Conservation (phyloP, 2,888 invertebrate genomes). For the Myopa testacea region DNA sequence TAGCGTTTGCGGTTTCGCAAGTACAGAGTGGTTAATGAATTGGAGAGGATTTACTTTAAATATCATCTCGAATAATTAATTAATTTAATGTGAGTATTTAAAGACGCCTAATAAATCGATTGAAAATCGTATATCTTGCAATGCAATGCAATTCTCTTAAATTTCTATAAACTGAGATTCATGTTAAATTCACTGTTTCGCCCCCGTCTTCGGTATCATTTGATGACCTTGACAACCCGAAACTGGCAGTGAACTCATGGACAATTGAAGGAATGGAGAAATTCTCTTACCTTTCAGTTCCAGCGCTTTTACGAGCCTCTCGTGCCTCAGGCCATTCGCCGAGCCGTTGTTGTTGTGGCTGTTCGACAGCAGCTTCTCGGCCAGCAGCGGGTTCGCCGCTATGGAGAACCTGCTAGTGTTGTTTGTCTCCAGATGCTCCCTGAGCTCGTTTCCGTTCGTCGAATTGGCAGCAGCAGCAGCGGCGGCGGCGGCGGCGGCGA, state of each 20-base stretch:
- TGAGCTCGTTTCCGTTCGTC: conserved; percentile 27
- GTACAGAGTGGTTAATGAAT: neutral
- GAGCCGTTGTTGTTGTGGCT: conserved; percentile 41
- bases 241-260: neutral
- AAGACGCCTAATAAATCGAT: no score
- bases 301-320: conserved; percentile 41
- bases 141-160: no score
- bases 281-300: conserved; percentile 49
- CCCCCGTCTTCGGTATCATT: no score
- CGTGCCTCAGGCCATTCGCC: conserved; percentile 26
- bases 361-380: conserved; percentile 82
- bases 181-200: no score
- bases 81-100: no score
- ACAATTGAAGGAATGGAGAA: neutral
- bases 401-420: conserved; percentile 77
- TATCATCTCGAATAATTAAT: no score
- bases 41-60: no score
- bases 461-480: conserved; percentile 49
- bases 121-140: no score
- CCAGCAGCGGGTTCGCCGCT: conserved; percentile 87
- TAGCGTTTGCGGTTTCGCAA: neutral
- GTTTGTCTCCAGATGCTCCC: conserved; percentile 45
- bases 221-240: neutral
- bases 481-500: conserved; percentile 44
- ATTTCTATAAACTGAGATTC: no score